phyloP scores from a whole-genome alignment of 2,113 vertebrate species.

The Apteryx mantelli region DNA sequence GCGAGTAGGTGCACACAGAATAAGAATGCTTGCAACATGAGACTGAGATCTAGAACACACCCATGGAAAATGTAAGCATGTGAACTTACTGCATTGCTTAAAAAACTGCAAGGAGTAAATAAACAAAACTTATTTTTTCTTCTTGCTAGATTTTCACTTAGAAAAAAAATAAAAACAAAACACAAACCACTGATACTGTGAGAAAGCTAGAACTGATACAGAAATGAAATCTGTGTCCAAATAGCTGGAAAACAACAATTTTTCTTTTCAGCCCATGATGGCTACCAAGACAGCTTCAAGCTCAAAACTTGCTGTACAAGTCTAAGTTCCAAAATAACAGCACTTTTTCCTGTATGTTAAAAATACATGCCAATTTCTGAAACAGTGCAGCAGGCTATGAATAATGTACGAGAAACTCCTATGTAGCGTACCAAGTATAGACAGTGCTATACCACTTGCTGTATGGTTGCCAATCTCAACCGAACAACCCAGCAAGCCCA shows the following conservation, averaged over 20 bases:
- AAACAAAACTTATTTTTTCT: not conserved
- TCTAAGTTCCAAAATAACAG: not conserved
- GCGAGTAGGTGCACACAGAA: not conserved
- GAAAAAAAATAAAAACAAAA: not conserved
- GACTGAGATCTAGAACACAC: not conserved
- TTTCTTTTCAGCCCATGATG: not conserved
- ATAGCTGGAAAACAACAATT: not conserved
- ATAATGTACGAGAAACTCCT: not conserved
- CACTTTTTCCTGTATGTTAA: not conserved
- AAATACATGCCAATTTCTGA: not conserved
- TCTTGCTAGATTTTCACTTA: not conserved
- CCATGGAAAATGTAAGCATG: not conserved
- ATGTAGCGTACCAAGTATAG: not conserved
- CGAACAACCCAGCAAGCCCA: not conserved
- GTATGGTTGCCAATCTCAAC: not conserved
- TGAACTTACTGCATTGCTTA: not conserved
- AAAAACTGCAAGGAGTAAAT: not conserved
- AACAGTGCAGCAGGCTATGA: slow-evolving; percentile 13
- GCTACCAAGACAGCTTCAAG: not conserved
- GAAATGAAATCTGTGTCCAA: not conserved
- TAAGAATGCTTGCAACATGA: not conserved
- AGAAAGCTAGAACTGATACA: not conserved
- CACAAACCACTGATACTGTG: not conserved
- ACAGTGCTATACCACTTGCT: not conserved
- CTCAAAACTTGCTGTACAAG: not conserved